Evolutionary conservation across 2,113 vertebrate genomes (phyloP), one percentile per base, ranked within the genome.

Genomic region (Progne subis): DNA sequence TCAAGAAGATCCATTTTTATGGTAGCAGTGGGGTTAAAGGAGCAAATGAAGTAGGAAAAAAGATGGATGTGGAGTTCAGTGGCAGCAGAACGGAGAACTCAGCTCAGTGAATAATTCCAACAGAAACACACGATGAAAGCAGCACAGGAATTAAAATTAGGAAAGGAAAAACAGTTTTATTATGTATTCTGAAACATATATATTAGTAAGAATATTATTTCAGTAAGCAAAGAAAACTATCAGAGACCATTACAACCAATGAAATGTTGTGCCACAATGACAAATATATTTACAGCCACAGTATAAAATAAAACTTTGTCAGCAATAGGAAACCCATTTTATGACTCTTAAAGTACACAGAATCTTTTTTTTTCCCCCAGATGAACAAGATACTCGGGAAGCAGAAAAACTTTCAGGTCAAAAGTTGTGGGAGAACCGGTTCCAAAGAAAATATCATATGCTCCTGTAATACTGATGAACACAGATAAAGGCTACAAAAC

Each of bases 391-490:
- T 31, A 82, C 24, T 92, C 12, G 4, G 71, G 85, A 91, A 90
- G 24, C 32, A 88, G 43, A 83, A 91, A 88, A 72, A 31, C 55
- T 77, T 83, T 88, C 68, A 83, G 68, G 76, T 92, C 86, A 93
- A 70, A 86, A 74, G 55, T 1, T 74, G 61, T 57, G 25, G 52
- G 14, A 90, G 47, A 90, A 86, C 10, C 0, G 0, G 50, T 81
- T 97, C 85, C 75, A 93, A 90, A 43, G 72, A 83, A 90, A 96
- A 90, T 67, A 96, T 63, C 60, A 86, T 60, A 63, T 44, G 39
- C 59, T 88, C 43, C 63, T 85, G 53, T 65, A 67, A 86, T 28
- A 78, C 55, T 61, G 76, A 80, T 67, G 60, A 91, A 67, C 50
- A 67, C 32, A 71, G 84, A 93, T 44, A 95, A 92, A 88, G 29